These are phyloP conservation scores for Prionailurus viverrinus DNA, from an alignment of 2,113 vertebrate species.

Conservation along the genomic window DNA sequence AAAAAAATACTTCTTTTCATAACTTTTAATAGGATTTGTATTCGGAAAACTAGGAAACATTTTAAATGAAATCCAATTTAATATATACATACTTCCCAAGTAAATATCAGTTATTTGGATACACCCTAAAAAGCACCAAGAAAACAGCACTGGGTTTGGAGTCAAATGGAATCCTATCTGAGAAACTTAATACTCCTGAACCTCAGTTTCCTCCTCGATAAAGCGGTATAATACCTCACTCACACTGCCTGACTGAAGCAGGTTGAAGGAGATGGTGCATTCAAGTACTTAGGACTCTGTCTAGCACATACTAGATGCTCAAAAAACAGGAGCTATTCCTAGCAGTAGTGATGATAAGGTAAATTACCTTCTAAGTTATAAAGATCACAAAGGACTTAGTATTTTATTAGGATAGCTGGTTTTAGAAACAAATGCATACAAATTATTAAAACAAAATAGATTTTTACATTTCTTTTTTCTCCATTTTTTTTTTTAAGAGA, in stretches of 20 bases:
- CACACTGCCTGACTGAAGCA: background rate
- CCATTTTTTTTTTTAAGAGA: too few species aligned
- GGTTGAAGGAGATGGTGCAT: background rate
- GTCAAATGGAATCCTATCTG: background rate
- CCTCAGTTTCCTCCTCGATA: slow-evolving; percentile 1
- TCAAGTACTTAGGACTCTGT: background rate
- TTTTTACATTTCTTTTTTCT: background rate
- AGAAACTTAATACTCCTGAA: background rate
- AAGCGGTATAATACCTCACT: background rate
- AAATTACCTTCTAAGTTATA: slow-evolving; percentile 54
- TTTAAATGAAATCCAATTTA: slow-evolving; percentile 34
- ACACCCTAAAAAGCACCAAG: background rate
- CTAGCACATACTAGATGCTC: background rate
- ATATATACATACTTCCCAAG: background rate
- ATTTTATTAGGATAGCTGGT: slow-evolving; percentile 7
- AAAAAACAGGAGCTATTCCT: background rate
- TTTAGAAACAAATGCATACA: slow-evolving; percentile 4
- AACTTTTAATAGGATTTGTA: slow-evolving; percentile 13
- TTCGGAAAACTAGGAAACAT: slow-evolving; percentile 15
- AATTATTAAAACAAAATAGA: slow-evolving; percentile 50
- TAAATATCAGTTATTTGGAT: slow-evolving; percentile 25
- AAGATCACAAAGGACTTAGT: slow-evolving; percentile 20
- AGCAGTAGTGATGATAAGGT: background rate
- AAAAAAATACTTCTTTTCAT: background rate
- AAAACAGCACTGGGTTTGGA: background rate